Base-by-base conservation (phyloP, 2,113 vertebrate genomes). In the Urocitellus parryii region DNA sequence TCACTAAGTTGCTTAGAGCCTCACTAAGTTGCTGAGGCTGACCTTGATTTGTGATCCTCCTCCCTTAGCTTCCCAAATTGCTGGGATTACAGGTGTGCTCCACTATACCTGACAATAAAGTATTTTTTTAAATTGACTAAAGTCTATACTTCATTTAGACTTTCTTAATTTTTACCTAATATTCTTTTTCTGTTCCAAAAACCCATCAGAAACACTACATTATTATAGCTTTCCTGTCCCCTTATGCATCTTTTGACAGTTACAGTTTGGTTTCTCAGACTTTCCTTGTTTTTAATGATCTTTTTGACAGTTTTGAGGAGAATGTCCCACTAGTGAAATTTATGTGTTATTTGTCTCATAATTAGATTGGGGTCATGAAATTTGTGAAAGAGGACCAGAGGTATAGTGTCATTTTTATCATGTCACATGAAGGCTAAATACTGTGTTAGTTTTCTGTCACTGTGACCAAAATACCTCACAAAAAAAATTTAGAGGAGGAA, bases 121-220 rank as follows among this genome's bases (percentile, higher is more conserved):
- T 45, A 16, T 34, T 39, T 51, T 42, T 72, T 80, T 77, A 53
- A 5, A 80, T 87, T 63, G 22, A 53, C 65, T 91, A 12, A 65
- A 79, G 65, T 56, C 45, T 42, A 67, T 29, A 25, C n/a, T 86
- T 73, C 45, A 56, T 74, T 74, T 37, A 81, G 37, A 45, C n/a
- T 87, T 80, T 63, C 56, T 81, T 74, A 65, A 32, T 88, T 92
- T 87, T 88, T 92, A 74, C 29, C 53, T 45, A 42, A 22, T 67
- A 34, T n/a, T 17, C 22, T 61, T 91, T 73, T 91, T 25, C 82
- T 87, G n/a, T 80, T 56, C 17, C 29, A 24, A n/a, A 42, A 80
- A 53, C 58, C 53, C 48, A 58, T 58, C 56, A 58, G 56, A 56
- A 18, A 56, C 20, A 56, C 56, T 56, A 20, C 56, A 56, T 56